Evolutionary conservation across 2,797 vertebrate species (phyloP).

Genomic region (Gila robusta): DNA sequence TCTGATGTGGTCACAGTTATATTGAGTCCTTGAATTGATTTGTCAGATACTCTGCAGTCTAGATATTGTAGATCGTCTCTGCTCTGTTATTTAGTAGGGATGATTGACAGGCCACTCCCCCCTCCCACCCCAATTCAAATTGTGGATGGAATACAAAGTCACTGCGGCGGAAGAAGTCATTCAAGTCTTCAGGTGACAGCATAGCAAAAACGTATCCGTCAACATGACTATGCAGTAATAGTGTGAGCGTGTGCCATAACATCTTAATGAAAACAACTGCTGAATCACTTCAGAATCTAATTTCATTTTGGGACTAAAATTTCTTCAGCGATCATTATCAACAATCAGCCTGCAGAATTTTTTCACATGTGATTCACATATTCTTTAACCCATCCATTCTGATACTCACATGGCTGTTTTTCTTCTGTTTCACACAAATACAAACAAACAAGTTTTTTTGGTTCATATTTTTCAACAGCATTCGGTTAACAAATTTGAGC

Average conservation of each 20-base stretch:
- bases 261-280: constrained; percentile 41
- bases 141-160: constrained; percentile 38
- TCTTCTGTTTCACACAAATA: neutral
- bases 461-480: neutral
- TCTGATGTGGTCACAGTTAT: constrained; percentile 30
- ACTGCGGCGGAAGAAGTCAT: constrained; percentile 6
- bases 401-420: neutral
- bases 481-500: neutral
- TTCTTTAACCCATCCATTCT: neutral
- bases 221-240: constrained; percentile 37
- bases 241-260: constrained; percentile 22
- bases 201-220: constrained; percentile 54
- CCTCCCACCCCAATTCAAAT: neutral
- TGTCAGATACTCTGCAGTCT: constrained; percentile 21
- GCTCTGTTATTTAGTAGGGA: constrained; percentile 1
- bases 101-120: constrained; percentile 8
- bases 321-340: constrained; percentile 34
- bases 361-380: neutral
- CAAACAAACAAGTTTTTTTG: neutral
- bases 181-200: constrained; percentile 47
- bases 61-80: constrained; percentile 10
- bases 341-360: neutral
- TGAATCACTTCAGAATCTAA: constrained; percentile 39
- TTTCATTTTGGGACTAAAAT: constrained; percentile 39
- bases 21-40: constrained; percentile 35